These are phyloP conservation scores for Frankliniella intonsa DNA, from an alignment of 2,888 invertebrate genomes.

Conservation along the genomic window DNA sequence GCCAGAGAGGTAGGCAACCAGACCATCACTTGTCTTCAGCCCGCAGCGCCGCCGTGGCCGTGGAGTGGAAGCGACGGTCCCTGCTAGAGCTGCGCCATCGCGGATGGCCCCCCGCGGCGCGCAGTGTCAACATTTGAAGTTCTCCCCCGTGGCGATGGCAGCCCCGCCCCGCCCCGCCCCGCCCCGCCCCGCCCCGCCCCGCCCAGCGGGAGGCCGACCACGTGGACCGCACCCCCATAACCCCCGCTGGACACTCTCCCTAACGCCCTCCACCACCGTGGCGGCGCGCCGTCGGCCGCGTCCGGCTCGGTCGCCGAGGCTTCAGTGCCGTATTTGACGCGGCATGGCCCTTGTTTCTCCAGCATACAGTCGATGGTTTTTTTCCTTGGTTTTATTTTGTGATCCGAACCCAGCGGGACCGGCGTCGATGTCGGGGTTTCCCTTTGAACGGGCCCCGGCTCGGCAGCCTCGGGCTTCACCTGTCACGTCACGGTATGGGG, in stretches of 20 bases:
- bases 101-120: conserved; percentile 24
- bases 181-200: conserved; percentile 31
- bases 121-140: conserved; percentile 29
- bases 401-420: too few relatives aligned
- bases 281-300: not conserved
- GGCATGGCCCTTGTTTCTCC: too few relatives aligned
- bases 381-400: not conserved
- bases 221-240: not conserved
- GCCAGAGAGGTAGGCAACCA: not conserved
- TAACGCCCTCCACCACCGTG: not conserved
- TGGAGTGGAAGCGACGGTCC: too few relatives aligned
- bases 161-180: conserved; percentile 2
- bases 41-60: not conserved
- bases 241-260: not conserved
- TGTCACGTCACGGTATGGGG: not conserved
- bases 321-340: too few relatives aligned
- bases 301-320: not conserved
- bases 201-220: conserved; percentile 15
- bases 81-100: not conserved
- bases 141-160: conserved; percentile 30
- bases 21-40: not conserved
- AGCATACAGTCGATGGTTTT: too few relatives aligned
- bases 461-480: conserved; percentile 17
- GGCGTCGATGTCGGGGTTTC: not conserved
- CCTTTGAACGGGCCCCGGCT: conserved; percentile 2